Evolutionary conservation across 2,888 invertebrate species (phyloP).

Genomic region (Standfussiana lucernea): DNA sequence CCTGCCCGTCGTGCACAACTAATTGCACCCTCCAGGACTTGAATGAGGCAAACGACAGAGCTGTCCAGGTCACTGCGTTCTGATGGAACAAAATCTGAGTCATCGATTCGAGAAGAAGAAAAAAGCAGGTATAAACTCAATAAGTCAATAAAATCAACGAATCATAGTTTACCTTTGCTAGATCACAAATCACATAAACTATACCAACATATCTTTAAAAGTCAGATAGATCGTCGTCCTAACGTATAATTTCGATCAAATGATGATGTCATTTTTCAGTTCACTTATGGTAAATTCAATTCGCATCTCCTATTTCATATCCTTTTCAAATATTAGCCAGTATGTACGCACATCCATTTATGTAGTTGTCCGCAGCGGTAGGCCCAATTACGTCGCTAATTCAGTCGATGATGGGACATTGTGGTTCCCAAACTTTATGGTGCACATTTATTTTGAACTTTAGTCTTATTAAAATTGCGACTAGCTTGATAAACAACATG

Average conservation of each 20-base stretch:
- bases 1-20: too few species aligned
- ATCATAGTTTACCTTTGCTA: neutral
- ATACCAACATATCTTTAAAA: neutral
- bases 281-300: slow-evolving; percentile 26
- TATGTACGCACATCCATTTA: slow-evolving; percentile 38
- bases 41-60: too few species aligned
- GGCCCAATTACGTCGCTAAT: slow-evolving; percentile 63
- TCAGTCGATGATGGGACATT: slow-evolving; percentile 63
- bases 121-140: too few species aligned
- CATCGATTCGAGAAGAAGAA: too few species aligned
- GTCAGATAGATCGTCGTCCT: neutral
- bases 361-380: slow-evolving; percentile 60
- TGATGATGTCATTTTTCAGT: slow-evolving; percentile 37
- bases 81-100: too few species aligned
- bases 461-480: neutral
- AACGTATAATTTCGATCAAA: slow-evolving; percentile 11
- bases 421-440: slow-evolving; percentile 57
- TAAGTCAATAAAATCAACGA: neutral
- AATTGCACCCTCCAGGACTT: too few species aligned
- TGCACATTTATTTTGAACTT: neutral
- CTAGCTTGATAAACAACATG: neutral
- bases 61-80: too few species aligned
- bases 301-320: slow-evolving; percentile 41
- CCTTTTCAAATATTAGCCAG: slow-evolving; percentile 58
- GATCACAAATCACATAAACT: neutral